Percentiles rank a stretch among this genome's conserved stretches.
phyloP scores from a whole-genome alignment of 2,888 invertebrate genomes.

The Agrochola litura region DNA sequence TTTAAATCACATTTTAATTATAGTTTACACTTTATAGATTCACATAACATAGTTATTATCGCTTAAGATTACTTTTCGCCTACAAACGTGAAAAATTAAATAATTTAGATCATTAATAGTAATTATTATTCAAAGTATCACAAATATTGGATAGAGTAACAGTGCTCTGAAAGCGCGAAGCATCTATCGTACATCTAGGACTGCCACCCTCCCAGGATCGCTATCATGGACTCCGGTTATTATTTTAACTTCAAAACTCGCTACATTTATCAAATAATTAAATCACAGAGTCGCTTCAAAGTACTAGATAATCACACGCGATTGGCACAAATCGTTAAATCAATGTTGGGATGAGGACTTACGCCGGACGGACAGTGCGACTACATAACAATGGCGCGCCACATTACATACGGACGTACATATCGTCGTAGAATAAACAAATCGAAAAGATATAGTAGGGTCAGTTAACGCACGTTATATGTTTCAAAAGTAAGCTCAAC shows the following conservation, averaged over 20 bases:
- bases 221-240: conserved; percentile 59
- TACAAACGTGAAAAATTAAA: conserved; percentile 90
- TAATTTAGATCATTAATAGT: conserved; percentile 90
- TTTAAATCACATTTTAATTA: conserved; percentile 88
- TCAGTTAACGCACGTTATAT: conserved; percentile 49
- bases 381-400: conserved; percentile 44
- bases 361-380: conserved; percentile 60
- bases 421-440: conserved; percentile 38
- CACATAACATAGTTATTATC: conserved; percentile 83
- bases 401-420: conserved; percentile 43
- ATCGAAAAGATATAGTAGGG: conserved; percentile 50
- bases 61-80: conserved; percentile 84
- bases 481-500: conserved; percentile 53
- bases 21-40: conserved; percentile 85
- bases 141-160: conserved; percentile 89
- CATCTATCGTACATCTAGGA: conserved; percentile 80
- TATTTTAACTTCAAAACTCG: conserved; percentile 63
- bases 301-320: conserved; percentile 70
- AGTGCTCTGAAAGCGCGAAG: conserved; percentile 87
- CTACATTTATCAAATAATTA: conserved; percentile 68
- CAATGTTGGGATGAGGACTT: conserved; percentile 57
- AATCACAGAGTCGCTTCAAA: conserved; percentile 73
- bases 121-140: conserved; percentile 90
- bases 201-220: conserved; percentile 67
- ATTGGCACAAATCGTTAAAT: conserved; percentile 71